Evolutionary conservation across 2,888 invertebrate genomes (phyloP).

Genomic region (Apamea sordens): DNA sequence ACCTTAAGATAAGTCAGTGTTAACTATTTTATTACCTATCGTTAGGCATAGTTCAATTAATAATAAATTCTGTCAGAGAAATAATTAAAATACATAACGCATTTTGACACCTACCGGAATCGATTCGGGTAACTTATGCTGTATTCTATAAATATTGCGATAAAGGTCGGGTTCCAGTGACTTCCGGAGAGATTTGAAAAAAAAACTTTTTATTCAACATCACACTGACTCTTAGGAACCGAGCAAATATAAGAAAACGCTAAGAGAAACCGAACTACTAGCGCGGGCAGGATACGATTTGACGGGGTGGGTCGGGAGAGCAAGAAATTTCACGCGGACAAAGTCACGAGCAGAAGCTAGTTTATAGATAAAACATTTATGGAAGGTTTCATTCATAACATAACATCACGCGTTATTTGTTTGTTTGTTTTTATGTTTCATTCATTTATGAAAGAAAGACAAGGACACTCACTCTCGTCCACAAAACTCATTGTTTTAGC

Average conservation of each 20-base stretch:
- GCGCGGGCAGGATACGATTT: no score
- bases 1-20: conserved; percentile 7
- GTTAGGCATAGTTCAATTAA: conserved; percentile 26
- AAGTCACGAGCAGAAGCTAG: no score
- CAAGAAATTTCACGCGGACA: no score
- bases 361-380: neutral
- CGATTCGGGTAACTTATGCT: conserved; percentile 31
- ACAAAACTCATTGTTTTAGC: neutral
- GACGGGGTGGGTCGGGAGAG: no score
- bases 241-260: no score
- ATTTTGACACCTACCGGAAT: conserved; percentile 55
- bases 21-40: conserved; percentile 31
- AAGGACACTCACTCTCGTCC: neutral
- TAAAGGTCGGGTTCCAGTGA: conserved; percentile 9
- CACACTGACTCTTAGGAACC: no score
- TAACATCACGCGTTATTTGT: neutral
- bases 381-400: neutral
- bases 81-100: conserved; percentile 59
- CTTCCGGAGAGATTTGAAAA: no score
- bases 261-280: no score
- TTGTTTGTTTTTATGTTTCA: neutral
- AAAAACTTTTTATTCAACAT: no score
- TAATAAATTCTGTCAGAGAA: conserved; percentile 49
- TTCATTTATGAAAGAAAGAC: neutral
- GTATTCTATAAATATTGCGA: conserved; percentile 41